Evolutionary conservation across 2,888 invertebrate species (phyloP).

Genomic region (Trachelus iudaicus): DNA sequence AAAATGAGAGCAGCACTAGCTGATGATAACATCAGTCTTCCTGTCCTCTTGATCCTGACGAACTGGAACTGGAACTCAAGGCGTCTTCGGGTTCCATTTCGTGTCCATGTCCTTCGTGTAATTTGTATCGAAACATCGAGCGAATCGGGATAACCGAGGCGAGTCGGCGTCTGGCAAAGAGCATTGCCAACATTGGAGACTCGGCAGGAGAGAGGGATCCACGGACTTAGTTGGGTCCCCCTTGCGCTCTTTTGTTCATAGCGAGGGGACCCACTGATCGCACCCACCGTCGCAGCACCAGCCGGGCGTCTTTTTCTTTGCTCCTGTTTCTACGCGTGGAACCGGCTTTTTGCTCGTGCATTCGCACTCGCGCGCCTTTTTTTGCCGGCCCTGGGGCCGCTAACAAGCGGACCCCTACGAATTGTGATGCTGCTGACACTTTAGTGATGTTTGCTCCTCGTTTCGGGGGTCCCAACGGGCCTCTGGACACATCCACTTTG

Average conservation of each 20-base stretch:
- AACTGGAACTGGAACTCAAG: slow-evolving; percentile 2
- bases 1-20: slow-evolving; percentile 34
- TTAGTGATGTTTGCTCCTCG: slow-evolving; percentile 62
- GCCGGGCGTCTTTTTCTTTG: slow-evolving; percentile 18
- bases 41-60: slow-evolving; percentile 18
- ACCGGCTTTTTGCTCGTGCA: slow-evolving; percentile 32
- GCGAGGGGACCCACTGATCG: not conserved
- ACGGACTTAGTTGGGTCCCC: slow-evolving; percentile 2
- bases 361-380: slow-evolving; percentile 46
- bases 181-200: slow-evolving; percentile 37
- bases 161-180: slow-evolving; percentile 54
- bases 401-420: slow-evolving; percentile 63
- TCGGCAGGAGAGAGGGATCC: slow-evolving; percentile 34
- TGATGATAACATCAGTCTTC: slow-evolving; percentile 60
- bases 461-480: slow-evolving; percentile 30
- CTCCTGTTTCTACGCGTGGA: slow-evolving; percentile 29
- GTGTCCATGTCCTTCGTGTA: slow-evolving; percentile 56
- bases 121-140: slow-evolving; percentile 62
- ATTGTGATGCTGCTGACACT: slow-evolving; percentile 66
- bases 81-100: slow-evolving; percentile 27
- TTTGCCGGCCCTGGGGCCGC: slow-evolving; percentile 54
- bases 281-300: slow-evolving; percentile 2
- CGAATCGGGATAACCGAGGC: slow-evolving; percentile 18
- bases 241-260: not conserved
- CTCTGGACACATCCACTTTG: slow-evolving; percentile 4